Evolutionary conservation across 2,113 vertebrate genomes (phyloP).

Genomic region (Eleginops maclovinus): DNA sequence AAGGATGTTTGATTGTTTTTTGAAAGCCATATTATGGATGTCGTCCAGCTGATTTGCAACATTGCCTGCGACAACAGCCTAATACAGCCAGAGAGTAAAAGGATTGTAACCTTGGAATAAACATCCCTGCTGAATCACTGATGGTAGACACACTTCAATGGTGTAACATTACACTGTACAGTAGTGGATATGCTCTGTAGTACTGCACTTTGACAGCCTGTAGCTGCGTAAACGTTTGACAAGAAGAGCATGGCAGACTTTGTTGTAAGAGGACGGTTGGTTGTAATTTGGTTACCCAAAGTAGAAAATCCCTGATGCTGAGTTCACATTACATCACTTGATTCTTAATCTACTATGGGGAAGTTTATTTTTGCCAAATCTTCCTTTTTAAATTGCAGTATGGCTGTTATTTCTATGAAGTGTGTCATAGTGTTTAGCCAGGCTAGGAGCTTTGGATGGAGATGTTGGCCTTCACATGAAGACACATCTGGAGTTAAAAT

Average conservation of each 20-base stretch:
- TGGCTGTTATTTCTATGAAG: neutral
- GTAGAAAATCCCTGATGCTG: slow-evolving; percentile 3
- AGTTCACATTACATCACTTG: neutral
- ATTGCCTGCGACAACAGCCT: neutral
- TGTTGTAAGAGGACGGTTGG: neutral
- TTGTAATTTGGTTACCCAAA: neutral
- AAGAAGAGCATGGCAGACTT: neutral
- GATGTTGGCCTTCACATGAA: neutral
- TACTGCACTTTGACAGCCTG: neutral
- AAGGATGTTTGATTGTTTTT: neutral
- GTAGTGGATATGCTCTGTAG: too few relatives aligned
- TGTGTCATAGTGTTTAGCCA: neutral
- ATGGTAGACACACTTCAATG: neutral
- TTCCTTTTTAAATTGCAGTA: neutral
- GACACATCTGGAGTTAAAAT: too few relatives aligned
- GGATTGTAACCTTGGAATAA: slow-evolving; percentile 15
- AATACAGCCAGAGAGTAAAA: slow-evolving; percentile 25
- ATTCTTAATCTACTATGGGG: neutral
- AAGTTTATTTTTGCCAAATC: neutral
- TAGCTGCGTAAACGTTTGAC: neutral
- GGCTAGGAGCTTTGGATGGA: neutral
- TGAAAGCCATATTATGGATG: slow-evolving; percentile 16
- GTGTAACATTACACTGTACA: neutral
- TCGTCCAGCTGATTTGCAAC: slow-evolving; percentile 12
- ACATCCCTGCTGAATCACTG: neutral